Evolutionary conservation across 2,888 invertebrate genomes (phyloP).

Genomic region (Ischnura elegans): DNA sequence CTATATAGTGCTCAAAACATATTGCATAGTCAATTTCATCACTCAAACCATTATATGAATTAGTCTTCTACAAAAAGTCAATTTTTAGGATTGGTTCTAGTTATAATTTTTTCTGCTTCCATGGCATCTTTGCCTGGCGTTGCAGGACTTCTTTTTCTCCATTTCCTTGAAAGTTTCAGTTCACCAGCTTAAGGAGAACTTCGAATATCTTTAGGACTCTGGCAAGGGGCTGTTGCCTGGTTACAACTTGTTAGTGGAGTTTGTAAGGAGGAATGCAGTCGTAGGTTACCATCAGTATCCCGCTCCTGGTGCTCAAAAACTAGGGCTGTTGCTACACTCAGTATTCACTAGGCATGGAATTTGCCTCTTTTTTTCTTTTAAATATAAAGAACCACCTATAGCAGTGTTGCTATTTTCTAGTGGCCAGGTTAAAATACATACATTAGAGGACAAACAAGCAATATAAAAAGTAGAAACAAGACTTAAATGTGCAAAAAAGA

Average conservation of each 20-base stretch:
- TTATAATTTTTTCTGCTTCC: background rate
- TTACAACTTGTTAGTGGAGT: background rate
- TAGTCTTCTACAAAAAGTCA: background rate
- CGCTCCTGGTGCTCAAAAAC: background rate
- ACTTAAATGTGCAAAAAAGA: no score
- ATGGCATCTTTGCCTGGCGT: background rate
- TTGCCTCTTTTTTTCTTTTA: no score
- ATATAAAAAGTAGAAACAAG: no score
- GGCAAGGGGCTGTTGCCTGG: background rate
- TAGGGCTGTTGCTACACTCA: slow-evolving; percentile 67
- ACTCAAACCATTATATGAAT: background rate
- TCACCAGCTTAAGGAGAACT: slow-evolving; percentile 15
- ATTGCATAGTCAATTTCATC: background rate
- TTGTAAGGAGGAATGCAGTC: background rate
- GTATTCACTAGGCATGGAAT: slow-evolving; percentile 73
- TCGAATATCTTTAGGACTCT: background rate
- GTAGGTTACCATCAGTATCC: background rate
- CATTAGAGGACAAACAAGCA: no score
- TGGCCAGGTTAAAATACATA: no score
- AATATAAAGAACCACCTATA: no score
- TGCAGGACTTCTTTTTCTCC: background rate
- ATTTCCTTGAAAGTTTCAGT: background rate
- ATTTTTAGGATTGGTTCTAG: background rate
- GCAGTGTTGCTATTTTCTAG: no score
- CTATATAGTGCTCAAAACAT: background rate